A percentile compares a stretch with the other conserved stretches of the same genome.
These are phyloP conservation scores for Pelochelys cantorii DNA, from an alignment of 2,797 vertebrate species.

Conservation along the genomic window DNA sequence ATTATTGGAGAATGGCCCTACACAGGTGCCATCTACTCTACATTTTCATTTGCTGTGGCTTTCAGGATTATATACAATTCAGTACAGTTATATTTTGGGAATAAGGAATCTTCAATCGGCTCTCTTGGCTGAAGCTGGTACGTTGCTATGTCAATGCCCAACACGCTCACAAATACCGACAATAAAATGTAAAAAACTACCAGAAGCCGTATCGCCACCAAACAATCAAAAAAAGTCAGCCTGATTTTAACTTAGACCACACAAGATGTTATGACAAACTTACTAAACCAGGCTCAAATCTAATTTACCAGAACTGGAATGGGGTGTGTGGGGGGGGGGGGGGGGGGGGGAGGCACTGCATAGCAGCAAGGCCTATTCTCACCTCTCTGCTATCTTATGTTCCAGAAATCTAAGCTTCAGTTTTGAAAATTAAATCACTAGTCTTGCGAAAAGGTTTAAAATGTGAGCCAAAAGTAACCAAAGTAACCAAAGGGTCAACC, in stretches of 20 bases:
- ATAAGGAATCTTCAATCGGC: background rate
- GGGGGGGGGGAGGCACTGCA: background rate
- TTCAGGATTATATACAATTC: background rate
- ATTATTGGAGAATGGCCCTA: rapidly evolving
- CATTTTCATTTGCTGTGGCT: background rate
- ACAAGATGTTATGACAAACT: background rate
- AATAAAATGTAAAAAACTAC: rapidly evolving
- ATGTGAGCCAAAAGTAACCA: rapidly evolving
- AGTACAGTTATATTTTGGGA: background rate
- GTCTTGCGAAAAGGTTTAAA: background rate
- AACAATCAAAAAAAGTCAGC: background rate
- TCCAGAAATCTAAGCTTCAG: background rate
- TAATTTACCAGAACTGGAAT: rapidly evolving
- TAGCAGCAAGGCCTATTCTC: background rate
- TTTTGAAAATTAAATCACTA: background rate
- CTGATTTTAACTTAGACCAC: rapidly evolving
- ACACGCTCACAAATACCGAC: background rate
- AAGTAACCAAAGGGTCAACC: background rate
- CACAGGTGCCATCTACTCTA: rapidly evolving
- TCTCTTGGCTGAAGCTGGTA: background rate
- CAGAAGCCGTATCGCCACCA: rapidly evolving
- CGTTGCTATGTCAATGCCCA: background rate
- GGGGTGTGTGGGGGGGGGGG: too few species aligned
- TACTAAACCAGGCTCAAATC: background rate
- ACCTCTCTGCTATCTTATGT: background rate